Base-by-base conservation (phyloP, 2,113 vertebrate species). In the Ammospiza nelsoni region DNA sequence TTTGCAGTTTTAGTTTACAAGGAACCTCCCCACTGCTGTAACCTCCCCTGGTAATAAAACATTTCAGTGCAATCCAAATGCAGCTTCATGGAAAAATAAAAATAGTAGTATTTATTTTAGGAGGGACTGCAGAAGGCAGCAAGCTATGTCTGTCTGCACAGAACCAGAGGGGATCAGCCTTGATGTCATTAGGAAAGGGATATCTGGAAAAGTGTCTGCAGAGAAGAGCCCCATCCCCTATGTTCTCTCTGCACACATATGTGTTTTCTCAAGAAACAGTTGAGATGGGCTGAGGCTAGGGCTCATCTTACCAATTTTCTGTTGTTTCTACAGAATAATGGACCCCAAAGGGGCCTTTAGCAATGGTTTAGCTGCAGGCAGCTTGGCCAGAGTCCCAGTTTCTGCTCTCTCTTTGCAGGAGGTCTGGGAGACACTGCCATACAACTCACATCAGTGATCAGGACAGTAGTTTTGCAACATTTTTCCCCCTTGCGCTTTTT, bases 251-350 rank as follows among this genome's bases (percentile, higher is more conserved):
- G 41, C 72, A 51, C 33, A 20, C 57, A 35, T 9, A 20, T 3
- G 37, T 88, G 80, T 86, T 89, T 81, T 81, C 68, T 96, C 65
- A 88, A 77, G 71, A 71, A 93, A 67, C 75, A 86, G 35, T 77
- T 3, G 15, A 58, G 28, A 87, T 51, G 58, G 35, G 68, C 46
- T 81, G 72, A 59, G 43, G 5, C 22, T 18, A 24, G 55, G 46
- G 77, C n/a, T 95, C 66, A 35, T 91, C 39, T 91, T 84, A 82
- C 58, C 12, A 29, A 6, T 79, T 87, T 94, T 73, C 44, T 87
- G 51, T 69, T 82, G 35, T 88, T 91, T 76, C 89, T 91, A 4
- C 49, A 23, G 46, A 74, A 43, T 63, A 88, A 57, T 17, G 51
- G 55, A 79, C 71, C 55, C 57, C 3, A 3, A 68, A 87, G 74